Evolutionary conservation across 2,797 vertebrate species (phyloP), one percentile per base, ranked within the genome.

Genomic region (Atherinosoma microstoma): DNA sequence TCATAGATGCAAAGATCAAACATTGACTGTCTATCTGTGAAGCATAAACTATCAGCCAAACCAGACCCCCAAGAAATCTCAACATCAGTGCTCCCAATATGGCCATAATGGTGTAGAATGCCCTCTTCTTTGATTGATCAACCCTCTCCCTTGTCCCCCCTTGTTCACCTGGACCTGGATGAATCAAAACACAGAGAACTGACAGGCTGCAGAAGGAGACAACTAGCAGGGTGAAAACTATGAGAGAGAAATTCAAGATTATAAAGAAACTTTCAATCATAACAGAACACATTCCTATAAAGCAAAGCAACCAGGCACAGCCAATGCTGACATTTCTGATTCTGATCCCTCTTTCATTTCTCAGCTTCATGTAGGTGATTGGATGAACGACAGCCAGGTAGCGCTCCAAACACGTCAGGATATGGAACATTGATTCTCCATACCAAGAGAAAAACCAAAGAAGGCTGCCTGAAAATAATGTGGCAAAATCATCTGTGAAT

Each of bases 161-260:
- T 32, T 36, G 40, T 3, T 78, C 24, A 0, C 82, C 87, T 0
- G 85, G 87, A 8, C 80, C 60, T 2, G 76, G 76, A 69, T 36
- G 66, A 3, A 66, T 51, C 51, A 90, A 76, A 63, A 49, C 29
- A 1, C 4, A 2, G 10, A 90, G 67, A 29, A 84, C 74, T 15
- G 78, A 73, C 1, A 80, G 0, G 60, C 62, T 81, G 62, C 77
- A 87, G 58, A 86, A 87, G 0, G 27, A 42, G 5, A 68, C 5
- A 9, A 42, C 0, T 0, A 36, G 1, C 0, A 83, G 0, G 15
- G 16, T 59, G 1, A 15, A 1, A 7, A 22, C 0, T 0, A 64
- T 2, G 0, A 78, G 0, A 20, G 0, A 2, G 0, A 51, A 30
- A 35, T 58, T 27, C 18, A 27, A 2, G 3, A 57, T 3, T 1